A percentile compares a stretch with the other conserved stretches of the same genome.
phyloP scores from a whole-genome alignment of 2,888 invertebrate species.

The Agelastica alni region DNA sequence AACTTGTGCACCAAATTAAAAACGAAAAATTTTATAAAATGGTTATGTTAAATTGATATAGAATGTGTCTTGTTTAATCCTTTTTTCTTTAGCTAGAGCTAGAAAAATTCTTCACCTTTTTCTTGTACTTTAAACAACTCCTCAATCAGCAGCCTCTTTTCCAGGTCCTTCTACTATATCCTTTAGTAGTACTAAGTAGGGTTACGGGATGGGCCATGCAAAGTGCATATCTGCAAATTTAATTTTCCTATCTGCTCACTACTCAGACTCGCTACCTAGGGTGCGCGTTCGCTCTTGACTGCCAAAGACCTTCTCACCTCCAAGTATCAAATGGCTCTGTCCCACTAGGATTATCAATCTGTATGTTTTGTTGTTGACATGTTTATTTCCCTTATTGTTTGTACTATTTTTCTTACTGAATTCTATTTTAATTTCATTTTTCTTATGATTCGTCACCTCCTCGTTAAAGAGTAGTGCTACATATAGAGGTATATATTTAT shows the following conservation, averaged over 20 bases:
- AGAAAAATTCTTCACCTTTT: neutral
- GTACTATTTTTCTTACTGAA: conserved; percentile 42
- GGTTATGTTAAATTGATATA: neutral
- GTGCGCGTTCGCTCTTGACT: conserved; percentile 51
- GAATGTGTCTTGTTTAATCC: neutral
- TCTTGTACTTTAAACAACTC: neutral
- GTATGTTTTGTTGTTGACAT: conserved; percentile 58
- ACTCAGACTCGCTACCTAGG: conserved; percentile 46
- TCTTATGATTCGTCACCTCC: conserved; percentile 57
- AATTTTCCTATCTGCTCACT: conserved; percentile 44
- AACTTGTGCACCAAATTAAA: too few species aligned
- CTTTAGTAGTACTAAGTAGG: conserved; percentile 33
- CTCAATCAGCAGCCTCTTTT: conserved; percentile 4
- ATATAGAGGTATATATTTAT: conserved; percentile 24
- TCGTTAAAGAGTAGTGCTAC: conserved; percentile 49
- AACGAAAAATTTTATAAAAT: too few species aligned
- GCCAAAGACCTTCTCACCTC: conserved; percentile 60
- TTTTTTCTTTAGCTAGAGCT: neutral
- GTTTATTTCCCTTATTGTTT: conserved; percentile 54
- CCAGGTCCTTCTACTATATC: conserved; percentile 16
- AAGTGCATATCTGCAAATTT: conserved; percentile 36
- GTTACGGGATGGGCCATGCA: conserved; percentile 40
- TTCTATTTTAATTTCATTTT: conserved; percentile 24
- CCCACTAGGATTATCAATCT: conserved; percentile 59
- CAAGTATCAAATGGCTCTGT: conserved; percentile 64